A percentile compares a stretch with the other conserved stretches of the same genome.
These are phyloP conservation scores for Diaprepes abbreviatus DNA, from an alignment of 2,888 invertebrate genomes.

Conservation along the genomic window DNA sequence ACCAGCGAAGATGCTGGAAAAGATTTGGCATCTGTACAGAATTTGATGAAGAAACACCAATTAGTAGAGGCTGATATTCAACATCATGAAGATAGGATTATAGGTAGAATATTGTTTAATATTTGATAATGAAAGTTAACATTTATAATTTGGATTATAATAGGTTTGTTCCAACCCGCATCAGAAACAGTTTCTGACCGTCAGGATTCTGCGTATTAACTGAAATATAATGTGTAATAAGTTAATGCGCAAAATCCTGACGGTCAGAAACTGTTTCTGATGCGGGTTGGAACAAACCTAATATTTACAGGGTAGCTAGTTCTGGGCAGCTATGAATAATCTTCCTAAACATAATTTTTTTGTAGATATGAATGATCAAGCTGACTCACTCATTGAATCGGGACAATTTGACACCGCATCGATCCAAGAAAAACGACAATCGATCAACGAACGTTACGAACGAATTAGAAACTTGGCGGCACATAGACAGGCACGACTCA, in stretches of 20 bases:
- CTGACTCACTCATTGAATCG: constrained; percentile 94
- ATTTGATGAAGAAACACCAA: constrained; percentile 98
- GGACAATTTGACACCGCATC: constrained; percentile 98
- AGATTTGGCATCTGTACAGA: constrained; percentile 98
- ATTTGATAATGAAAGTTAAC: too few relatives aligned
- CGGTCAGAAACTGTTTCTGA: too few relatives aligned
- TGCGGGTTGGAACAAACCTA: too few relatives aligned
- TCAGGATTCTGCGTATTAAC: too few relatives aligned
- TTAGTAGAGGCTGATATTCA: constrained; percentile 98
- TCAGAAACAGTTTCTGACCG: too few relatives aligned
- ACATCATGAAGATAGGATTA: constrained; percentile 95
- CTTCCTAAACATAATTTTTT: constrained; percentile 42
- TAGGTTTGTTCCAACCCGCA: too few relatives aligned
- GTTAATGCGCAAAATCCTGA: too few relatives aligned
- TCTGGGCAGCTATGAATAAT: background rate
- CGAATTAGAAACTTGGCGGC: constrained; percentile 93
- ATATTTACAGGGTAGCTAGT: too few relatives aligned
- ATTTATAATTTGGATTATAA: too few relatives aligned
- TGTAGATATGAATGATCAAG: constrained; percentile 92
- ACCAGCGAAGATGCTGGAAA: constrained; percentile 98
- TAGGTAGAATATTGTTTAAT: too few relatives aligned
- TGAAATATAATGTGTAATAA: too few relatives aligned
- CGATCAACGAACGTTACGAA: constrained; percentile 97
- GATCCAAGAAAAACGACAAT: constrained; percentile 94
- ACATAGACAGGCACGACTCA: constrained; percentile 90